Evolutionary conservation across 1,140 invertebrate species (phyloP), one percentile per base, ranked within the genome.

Genomic region (Psix sp.): DNA sequence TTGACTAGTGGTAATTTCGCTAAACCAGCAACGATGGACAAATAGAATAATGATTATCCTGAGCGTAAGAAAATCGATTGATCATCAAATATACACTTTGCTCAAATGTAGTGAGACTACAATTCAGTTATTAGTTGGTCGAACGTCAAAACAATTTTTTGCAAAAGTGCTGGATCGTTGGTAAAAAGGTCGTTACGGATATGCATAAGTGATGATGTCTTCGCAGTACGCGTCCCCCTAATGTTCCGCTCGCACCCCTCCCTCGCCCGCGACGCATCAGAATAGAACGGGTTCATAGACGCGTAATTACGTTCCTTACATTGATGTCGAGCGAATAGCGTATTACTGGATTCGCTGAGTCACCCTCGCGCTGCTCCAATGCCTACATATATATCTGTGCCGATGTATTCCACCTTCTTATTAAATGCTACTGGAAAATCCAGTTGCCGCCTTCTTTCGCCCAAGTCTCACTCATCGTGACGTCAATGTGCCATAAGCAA

Each of bases 301-400:
- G 68, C 60, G 35, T 65, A 59, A 65, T 65, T 56, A 65, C 59
- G 68, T 60, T 72, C 68, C 52, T 72, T 49, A 26, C 52, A 72
- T 65, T 52, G 51, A 56, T 72, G 65, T 72, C 33, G 68, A 71
- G 29, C 57, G 56, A 46, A 24, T 29, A 54, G 38, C 20, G 51
- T 60, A 71, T 71, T 62, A 62, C 48, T 71, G 57, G 45, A 71
- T 52, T 51, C 46, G 57, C 57, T 71, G 67, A 63, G 43, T 71
- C 67, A 63, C 48, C 59, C 43, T 62, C 29, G 42, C 29, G 42
- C 39, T 46, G 36, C 46, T 60, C 24, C 57, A 17, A 24, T 38
- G 56, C 46, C n/a, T n/a, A n/a, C 26, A 29, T 29, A 36, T 52
- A 65, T 38, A 65, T 65, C 46, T 21, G 13, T 36, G 39, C 39